phyloP scores from a whole-genome alignment of 2,113 vertebrate genomes.

The Limanda limanda region DNA sequence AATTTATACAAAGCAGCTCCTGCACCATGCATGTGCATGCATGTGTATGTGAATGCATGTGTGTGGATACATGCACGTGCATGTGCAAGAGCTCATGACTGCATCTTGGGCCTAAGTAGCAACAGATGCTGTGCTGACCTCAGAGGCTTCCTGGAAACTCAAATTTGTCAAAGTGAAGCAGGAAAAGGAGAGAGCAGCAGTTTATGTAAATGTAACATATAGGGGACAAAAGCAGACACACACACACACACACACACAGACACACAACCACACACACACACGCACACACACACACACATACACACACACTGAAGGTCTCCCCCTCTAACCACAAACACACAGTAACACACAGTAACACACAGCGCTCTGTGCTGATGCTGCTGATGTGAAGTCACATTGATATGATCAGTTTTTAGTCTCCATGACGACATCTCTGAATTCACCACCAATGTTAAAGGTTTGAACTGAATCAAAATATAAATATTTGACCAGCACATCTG shows the following conservation, averaged over 20 bases:
- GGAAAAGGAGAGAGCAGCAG: constrained; percentile 78
- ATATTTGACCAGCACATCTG: background rate
- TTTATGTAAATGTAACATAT: constrained; percentile 87
- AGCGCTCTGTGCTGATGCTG: background rate
- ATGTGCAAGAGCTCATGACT: constrained; percentile 34
- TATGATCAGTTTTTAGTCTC: background rate
- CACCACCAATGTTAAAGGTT: background rate
- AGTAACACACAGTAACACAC: too few species aligned
- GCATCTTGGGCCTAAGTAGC: constrained; percentile 88
- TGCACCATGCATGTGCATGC: constrained; percentile 51
- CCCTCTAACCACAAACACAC: background rate
- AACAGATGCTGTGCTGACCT: constrained; percentile 94
- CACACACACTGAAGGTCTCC: too few species aligned
- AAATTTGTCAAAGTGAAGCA: constrained; percentile 94
- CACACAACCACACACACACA: too few species aligned
- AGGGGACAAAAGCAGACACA: constrained; percentile 25
- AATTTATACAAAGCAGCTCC: constrained; percentile 84
- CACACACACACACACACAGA: constrained; percentile 7
- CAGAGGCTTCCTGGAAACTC: constrained; percentile 93
- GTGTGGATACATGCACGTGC: constrained; percentile 14
- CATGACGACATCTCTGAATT: too few species aligned
- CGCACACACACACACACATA: too few species aligned
- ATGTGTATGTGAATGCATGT: constrained; percentile 22
- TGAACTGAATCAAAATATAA: too few species aligned
- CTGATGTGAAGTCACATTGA: background rate